Conservation (phyloP, 2,113 vertebrate species). For the Trogon melanurus region DNA sequence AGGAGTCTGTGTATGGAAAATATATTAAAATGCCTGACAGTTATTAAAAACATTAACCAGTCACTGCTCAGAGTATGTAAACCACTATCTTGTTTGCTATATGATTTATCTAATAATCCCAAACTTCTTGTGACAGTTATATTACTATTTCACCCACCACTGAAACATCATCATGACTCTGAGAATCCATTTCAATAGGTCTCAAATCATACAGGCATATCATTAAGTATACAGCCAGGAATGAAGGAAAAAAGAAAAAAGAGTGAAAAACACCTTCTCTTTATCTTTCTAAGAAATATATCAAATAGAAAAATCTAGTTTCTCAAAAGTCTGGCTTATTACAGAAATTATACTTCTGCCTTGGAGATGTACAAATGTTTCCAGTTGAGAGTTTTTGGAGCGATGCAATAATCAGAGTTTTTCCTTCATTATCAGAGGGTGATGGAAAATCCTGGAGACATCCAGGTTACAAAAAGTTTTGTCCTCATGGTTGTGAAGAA, state of each 20-base stretch:
- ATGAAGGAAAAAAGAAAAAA: neutral
- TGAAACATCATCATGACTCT: neutral
- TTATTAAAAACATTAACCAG: neutral
- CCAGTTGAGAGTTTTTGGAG: neutral
- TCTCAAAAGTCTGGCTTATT: neutral
- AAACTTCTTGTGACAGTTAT: neutral
- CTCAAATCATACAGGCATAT: neutral
- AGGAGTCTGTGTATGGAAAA: neutral
- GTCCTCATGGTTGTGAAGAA: neutral
- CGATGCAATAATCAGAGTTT: neutral
- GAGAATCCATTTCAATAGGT: neutral
- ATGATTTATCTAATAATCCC: neutral
- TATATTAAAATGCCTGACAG: neutral
- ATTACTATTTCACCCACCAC: neutral
- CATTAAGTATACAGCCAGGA: rapidly evolving
- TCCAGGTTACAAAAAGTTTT: neutral
- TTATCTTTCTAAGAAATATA: neutral
- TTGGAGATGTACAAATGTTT: neutral
- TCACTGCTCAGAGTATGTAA: neutral
- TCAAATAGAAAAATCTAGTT: neutral
- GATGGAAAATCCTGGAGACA: neutral
- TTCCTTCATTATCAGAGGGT: neutral
- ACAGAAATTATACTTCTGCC: neutral
- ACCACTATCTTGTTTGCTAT: neutral
- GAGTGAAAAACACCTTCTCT: neutral